phyloP scores from a whole-genome alignment of 1,140 invertebrate species.

The Galleria mellonella region DNA sequence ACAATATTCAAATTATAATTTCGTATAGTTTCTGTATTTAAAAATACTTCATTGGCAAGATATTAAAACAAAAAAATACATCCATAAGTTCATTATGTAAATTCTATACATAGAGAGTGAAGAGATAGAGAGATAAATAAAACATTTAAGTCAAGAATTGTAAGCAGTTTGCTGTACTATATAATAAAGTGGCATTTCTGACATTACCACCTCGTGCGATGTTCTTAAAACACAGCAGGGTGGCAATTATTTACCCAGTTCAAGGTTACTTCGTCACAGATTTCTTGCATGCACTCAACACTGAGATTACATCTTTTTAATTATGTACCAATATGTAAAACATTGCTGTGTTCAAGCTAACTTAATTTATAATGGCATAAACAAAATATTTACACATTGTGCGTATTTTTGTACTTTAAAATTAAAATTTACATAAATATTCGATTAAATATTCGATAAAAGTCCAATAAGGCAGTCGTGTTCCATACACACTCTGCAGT shows the following conservation, averaged over 20 bases:
- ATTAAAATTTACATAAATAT: conserved; percentile 62
- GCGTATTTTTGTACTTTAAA: conserved; percentile 67
- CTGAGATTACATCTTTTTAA: conserved; percentile 63
- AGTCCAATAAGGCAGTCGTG: conserved; percentile 57
- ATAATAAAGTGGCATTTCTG: conserved; percentile 6
- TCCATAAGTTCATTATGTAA: conserved; percentile 51
- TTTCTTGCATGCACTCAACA: conserved; percentile 33
- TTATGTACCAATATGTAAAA: conserved; percentile 31
- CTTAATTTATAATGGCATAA: conserved; percentile 44
- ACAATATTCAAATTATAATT: conserved; percentile 55
- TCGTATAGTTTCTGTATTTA: conserved; percentile 45
- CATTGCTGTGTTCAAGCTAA: conserved; percentile 36
- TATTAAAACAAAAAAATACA: conserved; percentile 46
- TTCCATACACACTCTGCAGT: conserved; percentile 51
- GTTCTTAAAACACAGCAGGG: conserved; percentile 56
- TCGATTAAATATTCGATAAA: conserved; percentile 49
- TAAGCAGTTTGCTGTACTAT: conserved; percentile 69
- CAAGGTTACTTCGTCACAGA: conserved; percentile 26
- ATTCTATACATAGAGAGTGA: conserved; percentile 59
- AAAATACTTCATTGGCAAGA: conserved; percentile 71
- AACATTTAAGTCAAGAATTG: conserved; percentile 37
- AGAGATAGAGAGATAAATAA: conserved; percentile 51
- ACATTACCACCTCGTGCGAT: conserved; percentile 41
- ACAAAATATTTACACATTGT: conserved; percentile 68
- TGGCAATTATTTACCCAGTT: conserved; percentile 35